A percentile compares a stretch with the other conserved stretches of the same genome.
Evolutionary conservation across 2,888 invertebrate genomes (phyloP).

Genomic region (Calameuta pallipes): DNA sequence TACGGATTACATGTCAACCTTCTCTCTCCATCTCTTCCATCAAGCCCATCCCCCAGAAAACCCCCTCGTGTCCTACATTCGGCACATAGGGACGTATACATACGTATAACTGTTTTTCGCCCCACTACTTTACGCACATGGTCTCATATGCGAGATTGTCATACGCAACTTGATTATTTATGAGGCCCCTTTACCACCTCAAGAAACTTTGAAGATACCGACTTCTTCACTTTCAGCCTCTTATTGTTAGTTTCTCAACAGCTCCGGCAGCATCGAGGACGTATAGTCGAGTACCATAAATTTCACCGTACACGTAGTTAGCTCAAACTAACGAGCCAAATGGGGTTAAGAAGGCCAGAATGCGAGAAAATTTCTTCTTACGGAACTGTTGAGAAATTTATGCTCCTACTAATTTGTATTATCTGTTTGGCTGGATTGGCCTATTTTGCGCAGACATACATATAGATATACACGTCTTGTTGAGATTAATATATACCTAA

Average conservation of each 20-base stretch:
- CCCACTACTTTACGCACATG: not conserved
- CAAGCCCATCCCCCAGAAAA: not conserved
- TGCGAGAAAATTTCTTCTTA: not conserved
- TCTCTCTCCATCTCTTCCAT: not conserved
- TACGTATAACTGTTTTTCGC: not conserved
- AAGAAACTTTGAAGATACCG: not conserved
- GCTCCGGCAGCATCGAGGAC: conserved; percentile 6
- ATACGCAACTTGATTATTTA: not conserved
- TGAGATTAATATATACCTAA: not conserved
- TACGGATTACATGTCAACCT: not conserved
- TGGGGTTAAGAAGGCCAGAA: conserved; percentile 20
- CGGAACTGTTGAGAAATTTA: not conserved
- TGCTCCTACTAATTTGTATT: not conserved
- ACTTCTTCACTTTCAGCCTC: not conserved
- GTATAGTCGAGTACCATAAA: conserved; percentile 33
- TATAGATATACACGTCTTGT: too few species aligned
- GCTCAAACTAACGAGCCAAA: conserved; percentile 30
- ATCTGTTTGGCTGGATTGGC: not conserved
- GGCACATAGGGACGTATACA: not conserved
- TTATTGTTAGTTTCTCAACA: not conserved
- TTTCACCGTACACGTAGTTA: conserved; percentile 32
- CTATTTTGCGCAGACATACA: not conserved
- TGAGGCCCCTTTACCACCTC: not conserved
- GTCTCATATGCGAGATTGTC: not conserved
- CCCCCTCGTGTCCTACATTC: not conserved